phyloP scores from a whole-genome alignment of 1,140 invertebrate species.

The Zaprionus ornatus region DNA sequence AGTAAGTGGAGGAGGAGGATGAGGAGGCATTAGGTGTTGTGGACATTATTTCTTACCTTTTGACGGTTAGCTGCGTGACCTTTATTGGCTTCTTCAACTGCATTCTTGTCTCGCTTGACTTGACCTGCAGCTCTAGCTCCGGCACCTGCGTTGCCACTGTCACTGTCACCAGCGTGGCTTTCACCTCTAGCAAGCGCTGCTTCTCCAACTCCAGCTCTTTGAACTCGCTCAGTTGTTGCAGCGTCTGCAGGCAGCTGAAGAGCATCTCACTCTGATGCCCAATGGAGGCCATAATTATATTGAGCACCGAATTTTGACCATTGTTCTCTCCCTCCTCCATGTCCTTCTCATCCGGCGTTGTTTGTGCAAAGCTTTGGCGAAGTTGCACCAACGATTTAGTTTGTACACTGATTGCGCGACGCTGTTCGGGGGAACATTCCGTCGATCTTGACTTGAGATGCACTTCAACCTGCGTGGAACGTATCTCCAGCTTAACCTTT shows the following conservation, averaged over 20 bases:
- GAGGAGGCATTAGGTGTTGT: neutral
- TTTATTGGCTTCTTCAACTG: neutral
- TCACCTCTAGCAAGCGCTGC: conserved; percentile 1
- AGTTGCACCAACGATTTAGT: neutral
- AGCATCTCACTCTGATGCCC: conserved; percentile 14
- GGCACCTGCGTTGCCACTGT: neutral
- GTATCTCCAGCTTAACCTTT: neutral
- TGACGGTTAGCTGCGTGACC: conserved; percentile 1
- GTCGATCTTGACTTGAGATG: neutral
- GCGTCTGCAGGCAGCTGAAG: neutral
- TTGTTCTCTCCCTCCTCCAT: neutral
- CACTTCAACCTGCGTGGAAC: conserved; percentile 17
- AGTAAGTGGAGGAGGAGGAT: neutral
- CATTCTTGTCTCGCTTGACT: conserved; percentile 1
- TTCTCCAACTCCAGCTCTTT: conserved; percentile 9
- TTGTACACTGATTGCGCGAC: neutral
- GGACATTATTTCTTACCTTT: conserved; percentile 9
- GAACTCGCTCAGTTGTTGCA: conserved; percentile 26
- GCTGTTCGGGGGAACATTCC: conserved; percentile 10
- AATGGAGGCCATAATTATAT: conserved; percentile 23
- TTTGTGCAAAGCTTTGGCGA: conserved; percentile 17
- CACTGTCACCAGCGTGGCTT: neutral
- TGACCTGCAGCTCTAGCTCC: neutral
- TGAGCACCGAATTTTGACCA: neutral
- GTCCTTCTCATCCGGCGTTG: conserved; percentile 11